Base-by-base conservation (phyloP, 1,140 invertebrate genomes). In the Tetramorium parvispinum region DNA sequence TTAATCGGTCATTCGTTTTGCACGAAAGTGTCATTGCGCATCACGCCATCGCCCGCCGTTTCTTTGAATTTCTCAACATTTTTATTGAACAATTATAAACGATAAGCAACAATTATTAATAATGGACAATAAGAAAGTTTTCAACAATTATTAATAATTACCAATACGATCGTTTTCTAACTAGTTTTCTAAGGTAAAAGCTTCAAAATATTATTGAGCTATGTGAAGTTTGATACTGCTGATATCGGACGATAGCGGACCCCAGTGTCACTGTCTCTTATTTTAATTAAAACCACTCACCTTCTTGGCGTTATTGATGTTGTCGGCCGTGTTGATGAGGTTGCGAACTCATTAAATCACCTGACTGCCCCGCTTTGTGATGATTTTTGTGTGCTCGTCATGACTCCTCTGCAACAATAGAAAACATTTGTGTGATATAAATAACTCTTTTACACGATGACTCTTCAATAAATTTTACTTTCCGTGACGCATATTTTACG, bases 261-360 rank as follows among this genome's bases (percentile, higher is more conserved):
- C n/a, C n/a, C n/a, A n/a, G n/a, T n/a, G n/a, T n/a, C n/a, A n/a
- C 37, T 1, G 21, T 53, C 24, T 55, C 13, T 55, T 55, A 46
- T 32, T 46, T 63, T 21, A 73, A 82, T 82, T 73, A 46, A 73
- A 82, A 59, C 6, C 18, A 91, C 96, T 97, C 96, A 98, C 98
- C 97, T 99, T 99, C 96, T 99, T 99, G 90, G 98, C 98, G 95
- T 98, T 97, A 95, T 97, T 97, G 96, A 98, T 99, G 96, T 98
- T 98, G 95, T 98, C 98, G 94, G 98, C 98, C 77, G 97, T 97
- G 94, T n/a, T 97, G 97, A 94, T 97, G 97, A 89, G 97, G 97
- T 91, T 97, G 96, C 21, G 97, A 96, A 94, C 96, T 97, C 96
- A 97, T 96, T 92, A 97, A 97, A 95, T 98, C 97, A 92, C 98